Conservation (phyloP, 2,888 invertebrate species). For the Caenorhabditis doughertyi region DNA sequence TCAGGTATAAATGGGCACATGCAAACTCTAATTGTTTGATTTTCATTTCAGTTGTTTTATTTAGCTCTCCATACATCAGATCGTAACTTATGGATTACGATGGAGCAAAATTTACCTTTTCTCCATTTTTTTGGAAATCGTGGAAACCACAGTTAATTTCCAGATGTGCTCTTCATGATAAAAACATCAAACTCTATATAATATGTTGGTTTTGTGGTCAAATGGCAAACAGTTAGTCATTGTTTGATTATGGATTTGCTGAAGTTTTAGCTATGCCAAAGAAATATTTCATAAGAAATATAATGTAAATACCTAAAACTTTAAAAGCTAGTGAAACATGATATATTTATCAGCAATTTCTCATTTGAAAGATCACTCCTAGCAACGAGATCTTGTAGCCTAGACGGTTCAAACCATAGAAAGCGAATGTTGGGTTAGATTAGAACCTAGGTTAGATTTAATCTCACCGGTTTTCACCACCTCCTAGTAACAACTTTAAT, state of each 20-base stretch:
- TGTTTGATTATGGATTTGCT: not conserved
- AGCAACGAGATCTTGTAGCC: conserved; percentile 25
- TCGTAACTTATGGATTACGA: not conserved
- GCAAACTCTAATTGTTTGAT: not conserved
- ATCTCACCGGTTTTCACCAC: conserved; percentile 19
- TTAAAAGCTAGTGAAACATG: too few relatives aligned
- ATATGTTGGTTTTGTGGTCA: not conserved
- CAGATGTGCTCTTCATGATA: not conserved
- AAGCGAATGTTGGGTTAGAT: too few relatives aligned
- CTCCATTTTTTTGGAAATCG: too few relatives aligned
- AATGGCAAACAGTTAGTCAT: not conserved
- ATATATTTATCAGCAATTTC: too few relatives aligned
- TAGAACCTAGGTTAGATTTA: conserved; percentile 46
- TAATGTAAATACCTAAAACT: not conserved
- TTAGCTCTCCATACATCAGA: not conserved
- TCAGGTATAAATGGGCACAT: conserved; percentile 22
- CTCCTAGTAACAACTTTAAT: conserved; percentile 42
- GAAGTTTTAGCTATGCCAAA: not conserved
- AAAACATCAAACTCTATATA: not conserved
- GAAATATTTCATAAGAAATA: not conserved
- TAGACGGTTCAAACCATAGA: conserved; percentile 22
- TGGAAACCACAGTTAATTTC: too few relatives aligned
- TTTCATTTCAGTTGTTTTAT: not conserved
- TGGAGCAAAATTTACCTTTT: too few relatives aligned
- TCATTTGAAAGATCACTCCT: too few relatives aligned